Evolutionary conservation across 2,113 vertebrate species (phyloP).

Genomic region (Sorex araneus): DNA sequence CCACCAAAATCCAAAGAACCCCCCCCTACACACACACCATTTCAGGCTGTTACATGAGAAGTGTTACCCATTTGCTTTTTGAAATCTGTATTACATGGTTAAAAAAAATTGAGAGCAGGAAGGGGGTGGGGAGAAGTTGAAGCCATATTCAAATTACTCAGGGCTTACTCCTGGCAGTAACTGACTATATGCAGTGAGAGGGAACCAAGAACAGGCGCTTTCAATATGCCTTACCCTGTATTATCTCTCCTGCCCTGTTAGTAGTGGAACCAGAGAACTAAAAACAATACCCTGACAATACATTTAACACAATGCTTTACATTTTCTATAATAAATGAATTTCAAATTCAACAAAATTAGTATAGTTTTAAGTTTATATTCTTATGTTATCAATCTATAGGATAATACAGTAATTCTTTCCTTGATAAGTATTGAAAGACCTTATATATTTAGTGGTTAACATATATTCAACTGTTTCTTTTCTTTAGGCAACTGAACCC

Average conservation of each 20-base stretch:
- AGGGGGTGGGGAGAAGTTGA: no score
- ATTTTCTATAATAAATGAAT: not conserved
- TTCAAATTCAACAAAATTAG: constrained; percentile 34
- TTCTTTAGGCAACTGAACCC: no score
- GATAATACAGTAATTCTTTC: not conserved
- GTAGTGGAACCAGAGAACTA: constrained; percentile 1
- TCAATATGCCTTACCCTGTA: not conserved
- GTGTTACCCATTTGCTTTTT: constrained; percentile 23
- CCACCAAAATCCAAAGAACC: no score
- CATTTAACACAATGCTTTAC: not conserved
- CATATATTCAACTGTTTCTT: not conserved
- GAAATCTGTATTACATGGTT: not conserved
- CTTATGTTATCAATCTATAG: not conserved
- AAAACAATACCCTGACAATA: not conserved
- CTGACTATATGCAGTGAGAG: no score
- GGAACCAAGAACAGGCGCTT: not conserved
- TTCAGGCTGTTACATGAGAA: not conserved
- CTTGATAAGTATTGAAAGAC: not conserved
- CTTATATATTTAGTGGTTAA: constrained; percentile 16
- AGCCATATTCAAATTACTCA: no score
- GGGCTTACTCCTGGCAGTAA: no score
- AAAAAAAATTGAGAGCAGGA: no score
- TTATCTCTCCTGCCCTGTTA: no score
- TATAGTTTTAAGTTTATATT: constrained; percentile 7
- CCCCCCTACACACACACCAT: not conserved